Evolutionary conservation across 2,797 vertebrate species (phyloP), one percentile per base, ranked within the genome.

Genomic region (Acanthurus lineatus): DNA sequence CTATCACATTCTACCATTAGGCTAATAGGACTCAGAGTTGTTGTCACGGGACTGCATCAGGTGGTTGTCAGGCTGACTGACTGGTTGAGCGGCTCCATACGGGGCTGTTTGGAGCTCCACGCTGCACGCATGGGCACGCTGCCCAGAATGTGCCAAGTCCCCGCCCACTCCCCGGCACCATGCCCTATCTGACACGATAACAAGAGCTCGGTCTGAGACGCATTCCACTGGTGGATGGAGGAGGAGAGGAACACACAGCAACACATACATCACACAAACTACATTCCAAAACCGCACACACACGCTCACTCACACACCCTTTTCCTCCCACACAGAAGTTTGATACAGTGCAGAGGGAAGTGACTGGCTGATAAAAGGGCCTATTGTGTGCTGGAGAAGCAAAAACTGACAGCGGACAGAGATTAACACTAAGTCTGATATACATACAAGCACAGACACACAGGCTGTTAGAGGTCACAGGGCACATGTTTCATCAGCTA

Each of bases 101-200:
- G 19, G 77, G 88, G 74, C 73, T 59, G 58, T 45, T 71, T 52
- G 71, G 78, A 77, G 61, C 71, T 60, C 57, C 16, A 7, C 51
- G 79, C 75, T 84, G 79, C 90, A 85, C 72, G 65, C 80, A 84
- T 22, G 84, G 93, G 92, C 91, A 83, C 20, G n/a, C 73, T 83
- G 91, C 93, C 92, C 91, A 91, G 91, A 93, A 92, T 93, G 89
- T 87, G 87, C 87, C 85, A 84, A 7, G 48, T 60, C 65, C 73
- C 76, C 64, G 12, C 70, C 78, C 68, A 74, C 78, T 44, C 63
- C 69, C 82, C 69, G 20, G 82, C 90, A 84, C 82, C 62, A 11
- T 80, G 85, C 85, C 86, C 86, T 85, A 89, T 92, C 92, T 88
- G 78, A 78, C 88, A 81, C 59, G 83, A 94, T 91, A 94, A 95